Evolutionary conservation across 2,113 vertebrate genomes (phyloP), one percentile per base, ranked within the genome.

Genomic region (Semnopithecus entellus): DNA sequence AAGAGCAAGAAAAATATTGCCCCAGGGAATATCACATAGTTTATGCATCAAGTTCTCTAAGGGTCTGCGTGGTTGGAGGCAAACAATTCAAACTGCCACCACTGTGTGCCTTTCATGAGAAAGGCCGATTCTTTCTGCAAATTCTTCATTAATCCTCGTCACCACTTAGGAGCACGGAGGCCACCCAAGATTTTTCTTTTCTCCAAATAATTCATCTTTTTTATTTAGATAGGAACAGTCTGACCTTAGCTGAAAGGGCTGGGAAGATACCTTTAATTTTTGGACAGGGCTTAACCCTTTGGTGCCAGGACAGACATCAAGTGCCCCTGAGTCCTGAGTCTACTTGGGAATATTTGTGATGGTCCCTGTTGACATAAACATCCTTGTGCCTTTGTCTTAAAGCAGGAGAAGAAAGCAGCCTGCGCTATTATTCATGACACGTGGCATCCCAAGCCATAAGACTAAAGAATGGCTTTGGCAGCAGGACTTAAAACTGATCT

Each of bases 401-500:
- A 52, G 45, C 20, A 78, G 61, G 8, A 17, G 80, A 72, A 55
- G 11, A 91, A 61, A 70, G 64, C 68, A 68, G 43, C 3, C 14
- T 17, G 13, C 0, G 0, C 10, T 22, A 4, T 72, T 48, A 13
- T 45, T 45, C 55, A n/a, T 83, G 76, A 48, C 72, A 27, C 70
- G 52, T 40, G 48, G 3, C 11, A 10, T 64, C 5, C 30, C n/a
- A 6, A 90, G 84, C 78, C 84, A 55, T 90, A 91, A 91, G 96
- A 96, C 20, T 78, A 61, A 94, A 22, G 20, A 20, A 78, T 52
- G 23, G 72, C 93, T 91, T 78, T 8, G 88, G 91, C 16, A 93
- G 82, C 50, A 70, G 50, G 79, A 59, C 8, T 87, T 93, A 40
- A 96, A 90, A 66, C 93, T 88, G 84, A 40, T 75, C 45, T 79